Percentiles rank a stretch among this genome's conserved stretches.
These are phyloP conservation scores for Nomada ruficornis DNA, from an alignment of 2,888 invertebrate genomes.

Conservation along the genomic window DNA sequence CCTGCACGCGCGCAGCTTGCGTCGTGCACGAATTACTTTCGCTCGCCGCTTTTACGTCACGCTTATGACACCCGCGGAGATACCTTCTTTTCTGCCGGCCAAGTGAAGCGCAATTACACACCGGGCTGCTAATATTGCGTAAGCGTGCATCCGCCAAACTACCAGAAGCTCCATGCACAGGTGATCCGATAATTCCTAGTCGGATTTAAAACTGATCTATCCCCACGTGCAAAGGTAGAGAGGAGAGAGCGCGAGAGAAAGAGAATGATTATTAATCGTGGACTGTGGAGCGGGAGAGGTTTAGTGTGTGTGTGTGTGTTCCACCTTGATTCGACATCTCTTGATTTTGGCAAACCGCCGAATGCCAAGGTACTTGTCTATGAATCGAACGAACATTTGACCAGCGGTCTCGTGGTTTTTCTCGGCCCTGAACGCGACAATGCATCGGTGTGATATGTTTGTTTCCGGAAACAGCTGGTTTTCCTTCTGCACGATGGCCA, in stretches of 20 bases:
- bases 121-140: conserved; percentile 7
- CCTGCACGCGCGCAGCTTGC: neutral
- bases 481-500: neutral
- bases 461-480: conserved; percentile 16
- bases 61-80: neutral
- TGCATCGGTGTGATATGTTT: neutral
- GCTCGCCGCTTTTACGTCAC: conserved; percentile 17
- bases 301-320: neutral
- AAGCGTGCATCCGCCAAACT: conserved; percentile 2
- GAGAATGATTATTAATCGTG: neutral
- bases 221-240: no score
- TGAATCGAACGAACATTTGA: neutral
- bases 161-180: no score
- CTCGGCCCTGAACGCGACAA: neutral
- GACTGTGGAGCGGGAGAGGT: neutral
- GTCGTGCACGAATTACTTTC: conserved; percentile 36
- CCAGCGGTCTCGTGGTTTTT: neutral
- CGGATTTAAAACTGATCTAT: no score
- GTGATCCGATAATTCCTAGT: no score
- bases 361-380: neutral
- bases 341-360: conserved; percentile 12
- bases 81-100: neutral
- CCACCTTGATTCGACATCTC: neutral
- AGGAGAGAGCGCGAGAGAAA: neutral
- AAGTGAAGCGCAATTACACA: conserved; percentile 9